phyloP scores from a whole-genome alignment of 2,888 invertebrate genomes.

The Drosophila monieri region DNA sequence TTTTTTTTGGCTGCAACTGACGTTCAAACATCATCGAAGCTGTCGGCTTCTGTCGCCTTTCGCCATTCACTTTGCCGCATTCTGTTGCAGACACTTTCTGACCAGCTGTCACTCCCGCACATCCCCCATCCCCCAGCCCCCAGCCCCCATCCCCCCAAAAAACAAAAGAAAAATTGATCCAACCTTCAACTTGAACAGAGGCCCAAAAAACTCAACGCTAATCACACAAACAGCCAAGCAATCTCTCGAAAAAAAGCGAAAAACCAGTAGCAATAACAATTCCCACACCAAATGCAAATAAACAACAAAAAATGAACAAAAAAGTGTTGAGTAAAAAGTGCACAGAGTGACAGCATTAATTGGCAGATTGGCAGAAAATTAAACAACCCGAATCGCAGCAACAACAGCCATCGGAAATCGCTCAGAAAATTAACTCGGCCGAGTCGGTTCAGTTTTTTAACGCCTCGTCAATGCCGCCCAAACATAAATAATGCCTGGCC shows the following conservation, averaged over 20 bases:
- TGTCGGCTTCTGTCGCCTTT: constrained; percentile 12
- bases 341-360: constrained; percentile 32
- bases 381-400: constrained; percentile 14
- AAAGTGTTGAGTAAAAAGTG: constrained; percentile 5
- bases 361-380: constrained; percentile 40
- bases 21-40: constrained; percentile 20
- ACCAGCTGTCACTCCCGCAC: constrained; percentile 38
- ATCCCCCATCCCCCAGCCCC: background rate
- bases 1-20: constrained; percentile 27
- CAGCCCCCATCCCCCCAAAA: too few species aligned
- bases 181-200: too few species aligned
- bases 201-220: constrained; percentile 21
- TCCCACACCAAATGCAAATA: constrained; percentile 40
- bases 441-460: constrained; percentile 41
- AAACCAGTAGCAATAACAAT: constrained; percentile 45
- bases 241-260: background rate
- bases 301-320: constrained; percentile 37
- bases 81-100: constrained; percentile 28
- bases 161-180: too few species aligned
- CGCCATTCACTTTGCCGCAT: constrained; percentile 4
- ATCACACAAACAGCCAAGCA: constrained; percentile 6
- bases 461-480: constrained; percentile 31
- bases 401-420: background rate
- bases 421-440: constrained; percentile 47
- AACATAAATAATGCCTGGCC: too few species aligned